Conservation (phyloP, 2,113 vertebrate species). For the Ardeotis arabs region DNA sequence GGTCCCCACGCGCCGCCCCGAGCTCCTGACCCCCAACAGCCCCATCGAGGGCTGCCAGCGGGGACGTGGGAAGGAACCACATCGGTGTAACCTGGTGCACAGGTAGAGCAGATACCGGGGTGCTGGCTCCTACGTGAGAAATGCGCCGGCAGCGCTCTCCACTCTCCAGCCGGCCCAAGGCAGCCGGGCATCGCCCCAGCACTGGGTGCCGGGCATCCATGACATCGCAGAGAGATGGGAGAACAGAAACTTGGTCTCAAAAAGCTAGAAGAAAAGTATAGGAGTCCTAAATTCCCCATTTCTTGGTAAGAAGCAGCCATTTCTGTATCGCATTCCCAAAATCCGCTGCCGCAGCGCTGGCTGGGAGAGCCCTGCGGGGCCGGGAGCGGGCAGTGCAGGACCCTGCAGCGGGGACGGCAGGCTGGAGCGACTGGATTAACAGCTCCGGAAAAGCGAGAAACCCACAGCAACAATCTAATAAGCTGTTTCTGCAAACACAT, state of each 20-base stretch:
- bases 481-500: neutral
- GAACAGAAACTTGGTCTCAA: neutral
- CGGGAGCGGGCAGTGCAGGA: neutral
- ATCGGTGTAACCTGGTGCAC: neutral
- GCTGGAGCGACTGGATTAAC: neutral
- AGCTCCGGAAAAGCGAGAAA: neutral
- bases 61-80: neutral
- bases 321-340: neutral
- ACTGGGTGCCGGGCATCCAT: too few relatives aligned
- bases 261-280: too few relatives aligned
- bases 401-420: neutral
- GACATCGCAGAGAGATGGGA: too few relatives aligned
- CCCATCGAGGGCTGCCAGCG: neutral
- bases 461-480: neutral
- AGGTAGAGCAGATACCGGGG: neutral
- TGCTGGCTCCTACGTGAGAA: neutral
- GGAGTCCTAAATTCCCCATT: neutral
- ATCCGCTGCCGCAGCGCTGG: neutral
- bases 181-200: neutral
- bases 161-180: neutral
- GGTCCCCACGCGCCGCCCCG: neutral
- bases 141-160: neutral
- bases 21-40: neutral
- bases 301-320: neutral
- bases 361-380: neutral